Evolutionary conservation across 2,113 vertebrate genomes (phyloP), one percentile per base, ranked within the genome.

Genomic region (Calidris pygmaea): DNA sequence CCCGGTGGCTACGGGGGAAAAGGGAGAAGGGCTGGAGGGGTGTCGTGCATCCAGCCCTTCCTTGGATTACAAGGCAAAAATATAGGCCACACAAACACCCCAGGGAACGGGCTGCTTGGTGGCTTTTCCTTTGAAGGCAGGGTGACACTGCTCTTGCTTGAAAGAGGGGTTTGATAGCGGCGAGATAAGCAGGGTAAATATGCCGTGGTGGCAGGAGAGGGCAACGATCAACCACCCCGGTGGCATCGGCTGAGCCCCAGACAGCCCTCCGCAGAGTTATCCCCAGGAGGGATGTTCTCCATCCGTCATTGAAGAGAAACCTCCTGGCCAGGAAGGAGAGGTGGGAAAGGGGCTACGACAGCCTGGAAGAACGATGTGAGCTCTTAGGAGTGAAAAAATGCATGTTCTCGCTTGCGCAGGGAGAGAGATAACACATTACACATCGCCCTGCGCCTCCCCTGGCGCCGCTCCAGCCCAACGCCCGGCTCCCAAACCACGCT

Each of bases 131-230:
- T 43, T 65, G 96, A 70, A 96, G 96, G 82, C 93, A 92, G 79
- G 90, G 97, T 96, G 96, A 97, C 97, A 94, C 92, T 7, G 96
- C 87, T 95, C 85, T 16, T 1, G 76, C 75, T 14, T 14, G 66
- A 19, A 82, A 30, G 59, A 4, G 10, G 76, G 78, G 30, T 4
- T 3, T 5, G 94, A 91, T 17, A 91, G 81, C 0, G 19, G 26
- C 23, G 0, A 87, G 97, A 97, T 97, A 97, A 97, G 95, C 7
- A 87, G 80, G 37, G 90, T 29, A 90, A 97, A 97, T 35, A 95
- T 3, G 3, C 6, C 4, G 12, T 8, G 80, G 80, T 67, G 95
- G n/a, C 65, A 79, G 87, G 30, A 58, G 35, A n/a, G 94, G 92
- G 87, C 96, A 93, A 95, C 3, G 96, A 97, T 66, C 95, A 89